Evolutionary conservation across 2,797 vertebrate genomes (phyloP), one percentile per base, ranked within the genome.

Genomic region (Prionace glauca): DNA sequence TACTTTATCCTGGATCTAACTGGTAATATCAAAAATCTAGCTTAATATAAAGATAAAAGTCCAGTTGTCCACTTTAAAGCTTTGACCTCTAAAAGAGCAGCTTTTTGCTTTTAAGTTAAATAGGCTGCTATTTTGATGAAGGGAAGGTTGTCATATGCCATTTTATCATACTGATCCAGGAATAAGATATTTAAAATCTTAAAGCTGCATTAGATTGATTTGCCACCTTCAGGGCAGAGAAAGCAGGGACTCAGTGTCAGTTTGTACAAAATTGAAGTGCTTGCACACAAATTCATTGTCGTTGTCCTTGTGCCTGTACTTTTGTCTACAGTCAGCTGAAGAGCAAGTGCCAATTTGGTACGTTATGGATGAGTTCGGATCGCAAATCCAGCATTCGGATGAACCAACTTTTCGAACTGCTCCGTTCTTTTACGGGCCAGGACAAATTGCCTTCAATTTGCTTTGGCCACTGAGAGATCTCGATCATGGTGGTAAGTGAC

Each of bases 281-380:
- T 18, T 18, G 5, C 56, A 20, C 56, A 29, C 14, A 62, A 60
- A 14, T 26, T 90, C 26, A 67, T 11, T 92, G 41, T 67, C 18
- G 16, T 69, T 92, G 1, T n/a, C 62, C 4, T 84, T 69, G 0
- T 91, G 4, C 20, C 77, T 41, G 4, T 36, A 41, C 26, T 81
- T 41, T 45, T 69, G 60, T 32, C 0, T 65, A 0, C 97, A 99
- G 99, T 98, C 98, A 0, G 98, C 99, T 0, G 99, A 99, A 96
- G 98, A 99, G 96, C 98, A 98, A 96, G 98, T 99, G 65, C 99
- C 99, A 0, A 98, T 99, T 74, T 99, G 99, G 99, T 99, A 99
- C 96, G 96, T 99, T 96, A 98, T 99, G 99, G 99, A 99, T 86
- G 99, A 99, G 96, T 99, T 99, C 95, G 99, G 99, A 95, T 99